Conservation (phyloP, 2,888 invertebrate species). For the Urechis unicinctus region DNA sequence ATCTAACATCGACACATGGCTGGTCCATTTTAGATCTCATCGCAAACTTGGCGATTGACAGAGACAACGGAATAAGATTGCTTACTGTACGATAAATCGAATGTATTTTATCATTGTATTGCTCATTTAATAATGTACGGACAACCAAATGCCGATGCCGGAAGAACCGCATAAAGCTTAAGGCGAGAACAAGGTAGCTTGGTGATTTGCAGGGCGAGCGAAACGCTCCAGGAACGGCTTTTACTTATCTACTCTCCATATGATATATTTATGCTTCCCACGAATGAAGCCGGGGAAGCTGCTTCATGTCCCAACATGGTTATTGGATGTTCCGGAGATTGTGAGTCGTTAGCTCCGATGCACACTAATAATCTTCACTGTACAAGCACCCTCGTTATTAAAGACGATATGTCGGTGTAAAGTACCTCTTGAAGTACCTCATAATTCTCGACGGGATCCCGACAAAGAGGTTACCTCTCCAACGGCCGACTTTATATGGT, state of each 20-base stretch:
- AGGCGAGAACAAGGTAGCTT: constrained; percentile 19
- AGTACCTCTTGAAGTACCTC: constrained; percentile 22
- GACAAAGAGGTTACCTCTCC: constrained; percentile 20
- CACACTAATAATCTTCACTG: background rate
- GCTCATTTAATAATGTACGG: too few relatives aligned
- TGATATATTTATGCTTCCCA: constrained; percentile 21
- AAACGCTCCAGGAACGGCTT: constrained; percentile 2
- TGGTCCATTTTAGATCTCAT: too few relatives aligned
- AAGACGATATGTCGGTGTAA: too few relatives aligned
- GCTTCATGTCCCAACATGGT: constrained; percentile 18
- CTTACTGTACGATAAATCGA: too few relatives aligned
- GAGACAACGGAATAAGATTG: too few relatives aligned
- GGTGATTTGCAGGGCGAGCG: constrained; percentile 13
- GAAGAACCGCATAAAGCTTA: constrained; percentile 23
- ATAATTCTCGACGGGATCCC: constrained; percentile 19
- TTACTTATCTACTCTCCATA: constrained; percentile 18
- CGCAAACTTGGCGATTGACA: too few relatives aligned
- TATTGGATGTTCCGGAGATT: constrained; percentile 22
- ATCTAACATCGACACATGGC: too few relatives aligned
- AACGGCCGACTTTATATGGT: constrained; percentile 24
- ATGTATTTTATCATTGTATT: too few relatives aligned
- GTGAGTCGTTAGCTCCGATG: constrained; percentile 10
- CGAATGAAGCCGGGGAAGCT: constrained; percentile 23
- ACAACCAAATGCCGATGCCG: constrained; percentile 20
- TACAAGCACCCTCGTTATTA: background rate